Base-by-base conservation (phyloP, 2,797 vertebrate genomes). In the Acanthis flammea region DNA sequence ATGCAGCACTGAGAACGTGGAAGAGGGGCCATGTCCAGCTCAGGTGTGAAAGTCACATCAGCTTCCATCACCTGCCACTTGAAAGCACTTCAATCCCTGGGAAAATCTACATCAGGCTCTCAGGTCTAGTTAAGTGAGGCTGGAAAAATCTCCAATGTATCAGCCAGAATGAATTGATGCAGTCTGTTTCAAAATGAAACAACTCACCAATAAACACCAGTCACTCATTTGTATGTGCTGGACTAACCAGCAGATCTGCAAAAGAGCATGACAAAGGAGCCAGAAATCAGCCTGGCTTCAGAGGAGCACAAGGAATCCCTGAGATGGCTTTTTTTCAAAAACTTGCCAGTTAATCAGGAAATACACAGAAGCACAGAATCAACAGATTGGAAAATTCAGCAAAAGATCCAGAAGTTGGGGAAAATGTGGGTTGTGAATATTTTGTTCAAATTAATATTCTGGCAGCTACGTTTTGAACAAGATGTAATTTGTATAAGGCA, bases 371-470 rank as follows among this genome's bases (percentile, higher is more conserved):
- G 95, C 85, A 71, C 30, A 67, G 54, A 92, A 89, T 78, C 94
- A 96, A 94, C 95, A 96, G 95, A 97, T 72, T 92, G 94, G 83
- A 97, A 93, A 95, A 86, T 91, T 96, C 84, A 96, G 94, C 65
- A 92, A 94, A 96, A 90, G 92, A 96, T 93, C 58, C 88, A 96
- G 86, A 97, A 95, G 88, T 84, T 92, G 72, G 78, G 79, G 86
- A 85, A 96, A 94, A 90, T 87, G 42, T 86, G 93, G 82, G 67
- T 88, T 91, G 85, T 84, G 95, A 95, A 95, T 91, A 78, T 96
- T 97, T 96, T 97, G 95, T 97, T 97, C 92, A 95, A 97, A 97
- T 97, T 97, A 98, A 97, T 98, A 98, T 97, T 97, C 97, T 97
- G 97, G 97, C 97, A 98, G 89, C 95, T 97, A 96, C 95, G 94